These are phyloP conservation scores for Drosophila maculinotata DNA, from an alignment of 2,888 invertebrate genomes.

Conservation along the genomic window DNA sequence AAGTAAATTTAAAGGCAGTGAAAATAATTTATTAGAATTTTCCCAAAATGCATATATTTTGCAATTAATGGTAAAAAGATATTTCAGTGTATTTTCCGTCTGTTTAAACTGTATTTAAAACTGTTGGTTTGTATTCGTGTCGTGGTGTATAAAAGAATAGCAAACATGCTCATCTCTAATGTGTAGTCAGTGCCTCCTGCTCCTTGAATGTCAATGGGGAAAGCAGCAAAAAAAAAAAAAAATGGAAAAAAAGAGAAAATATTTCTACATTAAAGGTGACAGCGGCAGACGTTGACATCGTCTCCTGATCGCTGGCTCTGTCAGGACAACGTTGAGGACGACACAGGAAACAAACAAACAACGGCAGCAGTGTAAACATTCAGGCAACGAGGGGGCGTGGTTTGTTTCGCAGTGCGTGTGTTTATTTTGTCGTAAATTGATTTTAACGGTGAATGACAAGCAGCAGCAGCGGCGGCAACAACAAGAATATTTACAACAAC, in stretches of 20 bases:
- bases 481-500: slow-evolving; percentile 24
- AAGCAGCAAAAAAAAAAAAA: slow-evolving; percentile 11
- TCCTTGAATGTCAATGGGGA: slow-evolving; percentile 59
- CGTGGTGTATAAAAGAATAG: background rate
- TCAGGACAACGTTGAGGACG: slow-evolving; percentile 15
- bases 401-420: slow-evolving; percentile 59
- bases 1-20: background rate
- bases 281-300: slow-evolving; percentile 67
- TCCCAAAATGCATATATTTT: too few species aligned
- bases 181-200: slow-evolving; percentile 8
- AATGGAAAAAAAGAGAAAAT: slow-evolving; percentile 47
- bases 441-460: slow-evolving; percentile 79
- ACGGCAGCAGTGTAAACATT: slow-evolving; percentile 69
- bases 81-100: too few species aligned
- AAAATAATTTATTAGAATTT: too few species aligned
- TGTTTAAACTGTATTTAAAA: too few species aligned
- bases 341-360: slow-evolving; percentile 74
- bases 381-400: slow-evolving; percentile 32
- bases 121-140: too few species aligned
- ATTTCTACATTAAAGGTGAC: slow-evolving; percentile 77
- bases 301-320: slow-evolving; percentile 15
- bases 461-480: slow-evolving; percentile 52
- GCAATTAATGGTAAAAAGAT: too few species aligned
- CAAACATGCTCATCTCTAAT: background rate
- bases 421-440: slow-evolving; percentile 80